A percentile compares a stretch with the other conserved stretches of the same genome.
phyloP scores from a whole-genome alignment of 2,888 invertebrate genomes.

The Aromia moschata region DNA sequence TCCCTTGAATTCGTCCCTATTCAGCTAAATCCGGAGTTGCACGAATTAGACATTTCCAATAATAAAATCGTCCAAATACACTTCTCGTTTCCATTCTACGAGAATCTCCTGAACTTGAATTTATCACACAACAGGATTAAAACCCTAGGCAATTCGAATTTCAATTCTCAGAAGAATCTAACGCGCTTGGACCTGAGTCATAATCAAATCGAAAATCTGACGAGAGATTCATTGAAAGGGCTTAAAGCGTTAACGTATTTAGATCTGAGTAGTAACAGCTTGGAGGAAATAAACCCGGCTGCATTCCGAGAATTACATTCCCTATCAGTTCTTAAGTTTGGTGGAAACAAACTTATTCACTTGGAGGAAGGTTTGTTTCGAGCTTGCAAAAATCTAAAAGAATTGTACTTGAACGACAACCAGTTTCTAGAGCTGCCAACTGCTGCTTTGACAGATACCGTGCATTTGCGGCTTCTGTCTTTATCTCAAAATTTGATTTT shows the following conservation, averaged over 20 bases:
- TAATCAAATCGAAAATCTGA: slow-evolving; percentile 76
- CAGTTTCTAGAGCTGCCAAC: slow-evolving; percentile 81
- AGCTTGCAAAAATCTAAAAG: slow-evolving; percentile 74
- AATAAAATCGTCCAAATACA: slow-evolving; percentile 84
- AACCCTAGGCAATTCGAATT: slow-evolving; percentile 82
- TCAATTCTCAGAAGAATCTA: slow-evolving; percentile 79
- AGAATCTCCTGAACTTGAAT: slow-evolving; percentile 81
- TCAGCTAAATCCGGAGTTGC: slow-evolving; percentile 87
- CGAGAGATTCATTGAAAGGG: slow-evolving; percentile 81
- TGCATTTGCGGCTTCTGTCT: slow-evolving; percentile 76
- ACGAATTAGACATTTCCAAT: slow-evolving; percentile 82
- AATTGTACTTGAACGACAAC: slow-evolving; percentile 80
- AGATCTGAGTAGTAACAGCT: slow-evolving; percentile 81
- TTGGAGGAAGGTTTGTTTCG: slow-evolving; percentile 77
- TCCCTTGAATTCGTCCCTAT: slow-evolving; percentile 87
- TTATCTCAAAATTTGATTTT: slow-evolving; percentile 83
- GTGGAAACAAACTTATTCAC: slow-evolving; percentile 78
- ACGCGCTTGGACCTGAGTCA: slow-evolving; percentile 79
- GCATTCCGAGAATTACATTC: slow-evolving; percentile 82
- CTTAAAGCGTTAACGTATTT: slow-evolving; percentile 73
- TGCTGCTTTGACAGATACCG: slow-evolving; percentile 72
- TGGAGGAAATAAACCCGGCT: slow-evolving; percentile 75
- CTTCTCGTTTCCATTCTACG: slow-evolving; percentile 82
- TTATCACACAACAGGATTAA: slow-evolving; percentile 83
- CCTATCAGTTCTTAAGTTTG: slow-evolving; percentile 78